phyloP scores from a whole-genome alignment of 2,797 vertebrate genomes.

The Poecilia wingei region DNA sequence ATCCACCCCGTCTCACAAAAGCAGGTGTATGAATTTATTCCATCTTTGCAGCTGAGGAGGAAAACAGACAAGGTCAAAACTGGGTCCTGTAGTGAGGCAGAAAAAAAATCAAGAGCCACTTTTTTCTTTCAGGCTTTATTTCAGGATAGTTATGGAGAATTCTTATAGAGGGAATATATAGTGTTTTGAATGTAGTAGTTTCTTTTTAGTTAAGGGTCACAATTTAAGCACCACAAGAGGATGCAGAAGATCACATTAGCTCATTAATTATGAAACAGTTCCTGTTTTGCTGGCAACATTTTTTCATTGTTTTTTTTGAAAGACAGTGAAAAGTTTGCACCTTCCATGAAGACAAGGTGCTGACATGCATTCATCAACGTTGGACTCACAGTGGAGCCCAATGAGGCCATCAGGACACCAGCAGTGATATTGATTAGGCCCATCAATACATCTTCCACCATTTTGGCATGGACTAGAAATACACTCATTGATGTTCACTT shows the following conservation, averaged over 20 bases:
- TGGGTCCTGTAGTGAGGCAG: conserved; percentile 1
- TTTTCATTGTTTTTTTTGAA: conserved; percentile 58
- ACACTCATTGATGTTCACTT: conserved; percentile 83
- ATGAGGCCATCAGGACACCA: conserved; percentile 80
- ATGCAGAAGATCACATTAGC: conserved; percentile 70
- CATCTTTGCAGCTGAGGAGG: conserved; percentile 82
- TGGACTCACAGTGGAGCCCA: conserved; percentile 80
- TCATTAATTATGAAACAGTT: conserved; percentile 73
- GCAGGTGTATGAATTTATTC: conserved; percentile 76
- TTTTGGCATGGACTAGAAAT: conserved; percentile 82
- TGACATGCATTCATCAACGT: conserved; percentile 84
- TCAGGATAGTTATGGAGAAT: conserved; percentile 3
- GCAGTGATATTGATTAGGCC: conserved; percentile 78
- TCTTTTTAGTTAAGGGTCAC: conserved; percentile 71
- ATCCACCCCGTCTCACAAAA: conserved; percentile 84
- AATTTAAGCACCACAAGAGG: conserved; percentile 76
- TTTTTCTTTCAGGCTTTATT: background rate
- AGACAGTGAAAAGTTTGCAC: conserved; percentile 68
- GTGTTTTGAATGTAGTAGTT: conserved; percentile 52
- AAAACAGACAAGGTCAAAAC: conserved; percentile 41
- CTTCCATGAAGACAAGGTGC: conserved; percentile 87
- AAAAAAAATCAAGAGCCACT: conserved; percentile 9
- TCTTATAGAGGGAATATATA: background rate
- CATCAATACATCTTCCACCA: conserved; percentile 80
- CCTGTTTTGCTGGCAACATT: conserved; percentile 65